Evolutionary conservation across 2,113 vertebrate genomes (phyloP).

Genomic region (Ivindomyrus marchei): DNA sequence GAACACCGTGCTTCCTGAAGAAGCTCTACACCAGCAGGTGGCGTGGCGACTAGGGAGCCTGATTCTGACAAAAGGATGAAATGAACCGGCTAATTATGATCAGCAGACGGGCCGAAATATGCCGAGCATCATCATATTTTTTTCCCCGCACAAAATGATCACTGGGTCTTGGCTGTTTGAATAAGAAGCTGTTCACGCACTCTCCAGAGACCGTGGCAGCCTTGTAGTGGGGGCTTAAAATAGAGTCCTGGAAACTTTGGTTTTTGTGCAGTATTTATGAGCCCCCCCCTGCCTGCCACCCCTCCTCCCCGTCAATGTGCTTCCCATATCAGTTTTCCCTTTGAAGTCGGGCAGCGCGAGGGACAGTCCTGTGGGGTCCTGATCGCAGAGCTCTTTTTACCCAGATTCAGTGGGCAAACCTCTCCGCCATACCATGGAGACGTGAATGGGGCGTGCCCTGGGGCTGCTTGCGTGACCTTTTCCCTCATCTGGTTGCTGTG

Average conservation of each 20-base stretch:
- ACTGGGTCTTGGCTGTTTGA: neutral
- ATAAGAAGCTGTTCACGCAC: neutral
- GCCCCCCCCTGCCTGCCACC: neutral
- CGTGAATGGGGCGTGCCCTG: constrained; percentile 25
- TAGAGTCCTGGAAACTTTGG: neutral
- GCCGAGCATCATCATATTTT: neutral
- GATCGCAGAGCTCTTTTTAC: neutral
- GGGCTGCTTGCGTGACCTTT: constrained; percentile 26
- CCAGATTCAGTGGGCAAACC: neutral
- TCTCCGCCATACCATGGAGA: constrained; percentile 25
- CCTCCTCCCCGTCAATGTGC: neutral
- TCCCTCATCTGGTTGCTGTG: constrained; percentile 13
- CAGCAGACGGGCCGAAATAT: neutral
- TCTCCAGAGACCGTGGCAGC: neutral
- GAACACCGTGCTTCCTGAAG: neutral
- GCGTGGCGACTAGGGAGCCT: neutral
- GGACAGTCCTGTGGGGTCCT: neutral
- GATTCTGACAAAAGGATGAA: neutral
- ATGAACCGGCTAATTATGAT: neutral
- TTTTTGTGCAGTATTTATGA: neutral
- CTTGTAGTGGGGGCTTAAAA: neutral
- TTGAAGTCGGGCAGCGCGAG: neutral
- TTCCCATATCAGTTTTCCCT: neutral
- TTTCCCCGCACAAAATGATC: neutral
- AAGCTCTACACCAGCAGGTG: neutral